A percentile compares a stretch with the other conserved stretches of the same genome.
Evolutionary conservation across 2,113 vertebrate species (phyloP).

Genomic region (Sterna hirundo): DNA sequence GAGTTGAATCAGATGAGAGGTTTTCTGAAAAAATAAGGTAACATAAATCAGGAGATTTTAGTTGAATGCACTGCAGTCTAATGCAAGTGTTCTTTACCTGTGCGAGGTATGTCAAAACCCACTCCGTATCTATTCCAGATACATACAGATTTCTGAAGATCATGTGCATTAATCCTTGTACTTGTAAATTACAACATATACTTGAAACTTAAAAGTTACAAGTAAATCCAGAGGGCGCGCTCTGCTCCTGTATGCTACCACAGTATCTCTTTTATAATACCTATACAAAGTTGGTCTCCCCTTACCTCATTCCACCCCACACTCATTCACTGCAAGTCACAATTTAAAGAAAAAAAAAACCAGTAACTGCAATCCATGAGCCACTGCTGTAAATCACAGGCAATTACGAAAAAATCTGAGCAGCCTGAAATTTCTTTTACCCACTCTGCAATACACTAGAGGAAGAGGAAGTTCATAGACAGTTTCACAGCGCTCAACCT

Average conservation of each 20-base stretch:
- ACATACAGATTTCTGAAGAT: not conserved
- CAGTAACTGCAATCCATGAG: not conserved
- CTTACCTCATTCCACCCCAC: not conserved
- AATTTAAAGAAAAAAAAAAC: not conserved
- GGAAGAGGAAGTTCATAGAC: not conserved
- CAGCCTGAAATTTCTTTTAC: not conserved
- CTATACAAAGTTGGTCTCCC: not conserved
- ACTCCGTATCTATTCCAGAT: not conserved
- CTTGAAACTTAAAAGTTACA: not conserved
- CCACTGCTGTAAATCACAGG: not conserved
- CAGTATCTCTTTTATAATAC: not conserved
- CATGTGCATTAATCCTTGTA: not conserved
- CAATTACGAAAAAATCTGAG: not conserved
- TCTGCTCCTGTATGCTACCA: not conserved
- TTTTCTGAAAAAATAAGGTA: slow-evolving; percentile 86
- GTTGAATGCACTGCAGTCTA: not conserved
- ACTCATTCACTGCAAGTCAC: not conserved
- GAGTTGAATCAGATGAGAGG: slow-evolving; percentile 92
- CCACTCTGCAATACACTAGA: not conserved
- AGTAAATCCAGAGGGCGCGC: not conserved
- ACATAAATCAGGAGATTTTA: not conserved
- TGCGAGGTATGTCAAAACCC: not conserved
- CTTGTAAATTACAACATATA: not conserved
- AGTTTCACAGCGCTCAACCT: not conserved
- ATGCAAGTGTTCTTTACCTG: not conserved